phyloP scores from a whole-genome alignment of 1,140 invertebrate genomes.

The Lutraria rhynchaena region DNA sequence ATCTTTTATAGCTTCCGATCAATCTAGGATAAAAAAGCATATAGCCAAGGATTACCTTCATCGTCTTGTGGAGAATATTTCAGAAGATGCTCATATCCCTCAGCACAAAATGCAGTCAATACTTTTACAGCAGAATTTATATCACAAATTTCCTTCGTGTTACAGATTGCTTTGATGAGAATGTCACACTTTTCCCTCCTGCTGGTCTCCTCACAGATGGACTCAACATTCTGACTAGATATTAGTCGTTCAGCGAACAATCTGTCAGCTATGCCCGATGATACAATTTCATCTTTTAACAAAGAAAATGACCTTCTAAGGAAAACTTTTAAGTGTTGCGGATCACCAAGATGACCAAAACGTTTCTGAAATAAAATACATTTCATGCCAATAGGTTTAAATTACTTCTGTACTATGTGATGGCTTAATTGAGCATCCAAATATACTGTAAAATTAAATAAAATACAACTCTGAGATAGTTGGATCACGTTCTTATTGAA shows the following conservation, averaged over 20 bases:
- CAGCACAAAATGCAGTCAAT: neutral
- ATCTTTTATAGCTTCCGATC: too few species aligned
- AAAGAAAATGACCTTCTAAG: neutral
- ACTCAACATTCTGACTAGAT: neutral
- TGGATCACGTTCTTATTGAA: too few species aligned
- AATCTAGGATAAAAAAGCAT: too few species aligned
- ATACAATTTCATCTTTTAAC: slow-evolving; percentile 4
- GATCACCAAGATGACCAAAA: neutral
- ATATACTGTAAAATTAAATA: too few species aligned
- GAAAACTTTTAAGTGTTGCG: neutral
- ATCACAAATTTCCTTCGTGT: neutral
- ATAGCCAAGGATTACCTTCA: too few species aligned
- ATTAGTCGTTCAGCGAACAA: neutral
- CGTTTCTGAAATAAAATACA: neutral
- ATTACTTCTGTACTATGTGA: too few species aligned
- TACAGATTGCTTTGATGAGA: slow-evolving; percentile 2
- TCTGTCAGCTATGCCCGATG: slow-evolving; percentile 7
- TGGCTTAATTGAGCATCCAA: too few species aligned
- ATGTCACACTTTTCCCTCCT: slow-evolving; percentile 8
- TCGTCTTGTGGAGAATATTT: too few species aligned
- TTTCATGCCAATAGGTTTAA: too few species aligned
- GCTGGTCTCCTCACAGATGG: neutral
- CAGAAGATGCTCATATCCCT: slow-evolving; percentile 19
- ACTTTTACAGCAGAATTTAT: slow-evolving; percentile 1
- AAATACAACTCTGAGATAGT: too few species aligned